Percentiles rank a stretch among this genome's conserved stretches.
phyloP scores from a whole-genome alignment of 2,113 vertebrate genomes.

The Cephalopterus ornatus region DNA sequence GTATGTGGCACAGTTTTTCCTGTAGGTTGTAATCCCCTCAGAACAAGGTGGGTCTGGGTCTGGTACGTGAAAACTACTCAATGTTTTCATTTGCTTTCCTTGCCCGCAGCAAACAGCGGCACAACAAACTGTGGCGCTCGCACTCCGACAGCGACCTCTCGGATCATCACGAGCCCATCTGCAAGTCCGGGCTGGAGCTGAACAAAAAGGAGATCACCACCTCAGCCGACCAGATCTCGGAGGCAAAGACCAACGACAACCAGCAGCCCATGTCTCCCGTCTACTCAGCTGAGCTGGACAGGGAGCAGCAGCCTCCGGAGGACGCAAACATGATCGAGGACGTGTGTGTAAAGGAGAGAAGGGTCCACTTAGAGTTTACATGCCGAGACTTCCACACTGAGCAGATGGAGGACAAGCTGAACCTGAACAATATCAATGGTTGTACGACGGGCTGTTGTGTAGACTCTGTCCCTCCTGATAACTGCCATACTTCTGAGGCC shows the following conservation, averaged over 20 bases:
- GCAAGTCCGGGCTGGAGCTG: constrained; percentile 82
- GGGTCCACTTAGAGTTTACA: constrained; percentile 72
- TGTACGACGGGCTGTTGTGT: constrained; percentile 71
- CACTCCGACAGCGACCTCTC: constrained; percentile 95
- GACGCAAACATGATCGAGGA: constrained; percentile 25
- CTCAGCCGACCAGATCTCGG: constrained; percentile 85
- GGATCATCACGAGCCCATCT: constrained; percentile 80
- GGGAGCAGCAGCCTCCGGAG: constrained; percentile 60
- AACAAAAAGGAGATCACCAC: constrained; percentile 82
- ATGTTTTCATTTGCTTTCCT: neutral
- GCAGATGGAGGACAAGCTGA: constrained; percentile 80
- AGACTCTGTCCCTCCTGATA: constrained; percentile 67
- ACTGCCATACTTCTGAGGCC: constrained; percentile 73
- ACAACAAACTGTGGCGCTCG: constrained; percentile 97
- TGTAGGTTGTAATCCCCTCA: neutral
- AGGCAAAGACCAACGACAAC: constrained; percentile 71
- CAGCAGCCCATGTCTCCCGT: constrained; percentile 65
- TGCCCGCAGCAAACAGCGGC: constrained; percentile 89
- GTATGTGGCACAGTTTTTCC: neutral
- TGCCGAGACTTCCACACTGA: constrained; percentile 68
- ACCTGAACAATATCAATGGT: constrained; percentile 80
- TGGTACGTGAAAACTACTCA: neutral
- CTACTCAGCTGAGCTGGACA: constrained; percentile 38
- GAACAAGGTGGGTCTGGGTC: neutral
- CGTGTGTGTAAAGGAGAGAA: constrained; percentile 61